Base-by-base conservation (phyloP, 1,140 invertebrate species). In the Panagrolaimus sp. region DNA sequence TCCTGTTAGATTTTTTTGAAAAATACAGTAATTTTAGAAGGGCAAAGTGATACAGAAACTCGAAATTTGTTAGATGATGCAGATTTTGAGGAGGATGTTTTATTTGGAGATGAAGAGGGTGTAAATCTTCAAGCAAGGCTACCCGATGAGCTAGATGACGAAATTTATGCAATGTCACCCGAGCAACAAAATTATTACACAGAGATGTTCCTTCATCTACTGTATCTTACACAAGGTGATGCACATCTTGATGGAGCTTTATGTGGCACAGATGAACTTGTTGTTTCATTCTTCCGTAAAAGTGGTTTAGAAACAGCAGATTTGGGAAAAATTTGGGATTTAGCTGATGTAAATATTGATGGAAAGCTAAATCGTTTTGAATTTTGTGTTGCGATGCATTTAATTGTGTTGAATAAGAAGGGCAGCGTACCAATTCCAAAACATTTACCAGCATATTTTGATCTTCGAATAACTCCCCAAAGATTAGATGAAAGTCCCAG, bases 331-430 rank as follows among this genome's bases (percentile, higher is more conserved):
- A 91, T 96, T 76, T 98, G 95, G 94, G 96, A 94, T 83, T 85
- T 98, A 42, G 89, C 94, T 0, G 95, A 98, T 84, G 88, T 96
- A 46, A 94, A 98, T 84, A 89, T 90, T 74, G 95, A 98, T 85
- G 95, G 95, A 0, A 89, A 91, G 85, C 85, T 96, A 51, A 94
- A 98, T 85, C 83, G 87, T 0, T 93, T 97, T 78, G 95, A 98
- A 86, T 98, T 96, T 86, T 93, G 94, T n/a, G 87, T 98, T 65
- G 92, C 94, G 0, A 93, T 95, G 90, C 93, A 98, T 87, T 88
- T 98, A 80, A 96, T 98, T 76, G 66, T 67, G n/a, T 27, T 61
- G 13, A 43, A 67, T 23, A 13, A 20, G 16, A 67, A 67, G 51
- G 62, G 62, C 27, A 27, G 23, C 16, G 62, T 43, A 8, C 62